Evolutionary conservation across 2,888 invertebrate species (phyloP).

Genomic region (Pammene fasciana): DNA sequence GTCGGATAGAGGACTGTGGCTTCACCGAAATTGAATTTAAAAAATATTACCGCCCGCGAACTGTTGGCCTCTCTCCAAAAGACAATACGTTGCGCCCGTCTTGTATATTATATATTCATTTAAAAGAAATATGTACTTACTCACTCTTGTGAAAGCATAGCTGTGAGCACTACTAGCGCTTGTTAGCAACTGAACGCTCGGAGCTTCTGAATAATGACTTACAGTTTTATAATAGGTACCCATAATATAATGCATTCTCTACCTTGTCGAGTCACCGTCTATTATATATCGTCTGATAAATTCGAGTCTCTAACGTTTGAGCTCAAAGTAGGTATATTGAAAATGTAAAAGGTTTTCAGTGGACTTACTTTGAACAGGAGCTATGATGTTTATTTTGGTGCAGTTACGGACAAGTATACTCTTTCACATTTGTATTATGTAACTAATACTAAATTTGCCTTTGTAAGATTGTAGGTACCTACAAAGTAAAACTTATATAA

Average conservation of each 20-base stretch:
- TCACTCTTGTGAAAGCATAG: constrained; percentile 49
- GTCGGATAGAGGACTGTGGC: constrained; percentile 77
- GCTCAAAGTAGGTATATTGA: constrained; percentile 16
- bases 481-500: too few species aligned
- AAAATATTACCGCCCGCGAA: constrained; percentile 80
- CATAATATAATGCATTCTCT: constrained; percentile 31
- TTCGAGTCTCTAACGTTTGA: neutral
- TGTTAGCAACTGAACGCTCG: constrained; percentile 58
- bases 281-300: constrained; percentile 23
- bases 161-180: constrained; percentile 53
- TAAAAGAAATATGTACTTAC: constrained; percentile 72
- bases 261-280: constrained; percentile 17
- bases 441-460: too few species aligned
- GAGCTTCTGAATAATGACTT: constrained; percentile 49
- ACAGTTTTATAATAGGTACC: constrained; percentile 28
- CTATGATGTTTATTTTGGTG: constrained; percentile 5
- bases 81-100: constrained; percentile 72
- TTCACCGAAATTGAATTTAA: constrained; percentile 82
- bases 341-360: constrained; percentile 23
- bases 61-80: constrained; percentile 79
- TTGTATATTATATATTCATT: constrained; percentile 71
- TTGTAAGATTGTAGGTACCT: too few species aligned
- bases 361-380: constrained; percentile 6
- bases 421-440: too few species aligned
- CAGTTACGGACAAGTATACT: too few species aligned